These are phyloP conservation scores for Pangasianodon gigas DNA, from an alignment of 2,113 vertebrate genomes.

Conservation along the genomic window DNA sequence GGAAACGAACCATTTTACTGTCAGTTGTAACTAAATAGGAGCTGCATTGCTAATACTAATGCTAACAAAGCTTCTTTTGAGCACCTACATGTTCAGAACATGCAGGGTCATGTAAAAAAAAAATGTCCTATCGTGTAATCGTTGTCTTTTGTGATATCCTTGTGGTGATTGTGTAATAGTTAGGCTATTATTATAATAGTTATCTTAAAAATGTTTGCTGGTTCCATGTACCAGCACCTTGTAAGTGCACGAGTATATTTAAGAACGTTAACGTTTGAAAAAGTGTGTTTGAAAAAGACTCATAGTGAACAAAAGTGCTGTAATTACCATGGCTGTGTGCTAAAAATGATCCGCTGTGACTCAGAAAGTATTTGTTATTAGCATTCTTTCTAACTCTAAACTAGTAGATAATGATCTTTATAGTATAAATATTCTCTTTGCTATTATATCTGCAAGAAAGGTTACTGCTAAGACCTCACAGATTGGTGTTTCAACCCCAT, in stretches of 20 bases:
- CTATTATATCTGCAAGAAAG: conserved; percentile 1
- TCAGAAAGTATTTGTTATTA: neutral
- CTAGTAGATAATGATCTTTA: neutral
- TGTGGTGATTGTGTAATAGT: conserved; percentile 11
- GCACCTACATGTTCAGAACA: neutral
- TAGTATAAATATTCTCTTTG: neutral
- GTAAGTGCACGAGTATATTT: neutral
- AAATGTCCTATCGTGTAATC: neutral
- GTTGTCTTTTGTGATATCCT: neutral
- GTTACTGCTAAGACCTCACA: conserved; percentile 29
- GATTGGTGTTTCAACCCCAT: conserved; percentile 31
- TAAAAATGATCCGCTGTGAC: neutral
- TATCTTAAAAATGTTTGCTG: neutral
- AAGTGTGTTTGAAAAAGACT: neutral
- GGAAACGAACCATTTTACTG: neutral
- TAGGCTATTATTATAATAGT: neutral
- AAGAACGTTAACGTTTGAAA: neutral
- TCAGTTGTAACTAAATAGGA: neutral
- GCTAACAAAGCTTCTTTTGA: neutral
- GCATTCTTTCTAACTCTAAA: neutral
- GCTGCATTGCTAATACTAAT: neutral
- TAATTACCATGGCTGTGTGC: neutral
- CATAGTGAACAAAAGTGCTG: neutral
- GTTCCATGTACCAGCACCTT: neutral
- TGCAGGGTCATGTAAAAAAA: neutral